phyloP scores from a whole-genome alignment of 2,888 invertebrate species.

The Cosmia pyralina region DNA sequence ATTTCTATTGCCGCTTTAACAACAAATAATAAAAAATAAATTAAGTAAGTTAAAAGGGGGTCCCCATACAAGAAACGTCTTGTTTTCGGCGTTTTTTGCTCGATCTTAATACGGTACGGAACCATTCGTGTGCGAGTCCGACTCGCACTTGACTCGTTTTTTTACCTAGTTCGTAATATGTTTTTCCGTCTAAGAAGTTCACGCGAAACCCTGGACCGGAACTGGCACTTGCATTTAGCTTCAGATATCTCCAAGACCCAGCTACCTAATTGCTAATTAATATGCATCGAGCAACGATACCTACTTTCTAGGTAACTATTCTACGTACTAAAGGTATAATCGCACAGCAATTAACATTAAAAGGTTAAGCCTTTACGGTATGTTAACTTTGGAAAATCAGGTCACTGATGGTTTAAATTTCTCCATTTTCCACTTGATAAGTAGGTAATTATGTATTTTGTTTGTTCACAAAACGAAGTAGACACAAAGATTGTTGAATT shows the following conservation, averaged over 20 bases:
- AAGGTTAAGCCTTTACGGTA: slow-evolving; percentile 49
- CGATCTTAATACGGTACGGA: too few species aligned
- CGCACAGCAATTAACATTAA: slow-evolving; percentile 48
- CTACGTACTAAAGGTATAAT: slow-evolving; percentile 45
- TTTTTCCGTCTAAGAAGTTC: slow-evolving; percentile 9
- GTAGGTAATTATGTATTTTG: slow-evolving; percentile 7
- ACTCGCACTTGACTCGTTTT: too few species aligned
- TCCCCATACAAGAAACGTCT: too few species aligned
- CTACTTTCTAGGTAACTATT: slow-evolving; percentile 46
- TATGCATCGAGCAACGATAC: slow-evolving; percentile 50
- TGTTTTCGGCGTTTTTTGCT: too few species aligned
- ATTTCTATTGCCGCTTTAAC: too few species aligned
- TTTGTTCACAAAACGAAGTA: slow-evolving; percentile 30
- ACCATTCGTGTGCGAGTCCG: too few species aligned
- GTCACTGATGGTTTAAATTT: slow-evolving; percentile 40
- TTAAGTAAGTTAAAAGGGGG: too few species aligned
- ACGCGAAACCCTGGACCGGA: slow-evolving; percentile 14
- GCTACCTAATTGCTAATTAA: slow-evolving; percentile 56
- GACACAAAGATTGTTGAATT: background rate
- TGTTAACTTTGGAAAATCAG: slow-evolving; percentile 47
- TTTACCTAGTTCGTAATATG: background rate
- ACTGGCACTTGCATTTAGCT: slow-evolving; percentile 21
- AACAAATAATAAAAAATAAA: too few species aligned
- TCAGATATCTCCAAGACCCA: slow-evolving; percentile 48
- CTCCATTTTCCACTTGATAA: slow-evolving; percentile 41